Evolutionary conservation across 2,888 invertebrate genomes (phyloP).

Genomic region (Podotricha telesiphe): DNA sequence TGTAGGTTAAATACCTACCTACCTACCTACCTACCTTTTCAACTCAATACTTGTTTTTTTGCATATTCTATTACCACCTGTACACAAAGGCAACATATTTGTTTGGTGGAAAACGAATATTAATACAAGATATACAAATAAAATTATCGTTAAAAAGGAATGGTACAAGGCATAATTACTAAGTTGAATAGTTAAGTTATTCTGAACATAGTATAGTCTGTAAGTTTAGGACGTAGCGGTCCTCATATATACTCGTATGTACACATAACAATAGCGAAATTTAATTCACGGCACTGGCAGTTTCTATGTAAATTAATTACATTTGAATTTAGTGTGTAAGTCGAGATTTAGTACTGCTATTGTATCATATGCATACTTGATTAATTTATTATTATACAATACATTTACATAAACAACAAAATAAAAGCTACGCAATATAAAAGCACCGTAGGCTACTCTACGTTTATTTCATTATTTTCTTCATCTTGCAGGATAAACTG

Average conservation of each 20-base stretch:
- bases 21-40: too few relatives aligned
- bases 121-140: neutral
- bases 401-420: neutral
- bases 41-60: too few relatives aligned
- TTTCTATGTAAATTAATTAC: slow-evolving; percentile 30
- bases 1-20: too few relatives aligned
- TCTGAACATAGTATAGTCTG: slow-evolving; percentile 8
- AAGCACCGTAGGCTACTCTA: neutral
- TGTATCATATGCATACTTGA: slow-evolving; percentile 11
- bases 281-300: slow-evolving; percentile 17
- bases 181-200: slow-evolving; percentile 14
- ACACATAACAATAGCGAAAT: slow-evolving; percentile 24
- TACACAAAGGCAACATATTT: too few relatives aligned
- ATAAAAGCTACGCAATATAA: neutral
- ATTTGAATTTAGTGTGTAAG: slow-evolving; percentile 25
- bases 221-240: slow-evolving; percentile 13
- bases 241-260: neutral
- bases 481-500: neutral
- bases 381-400: slow-evolving; percentile 8
- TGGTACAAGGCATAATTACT: neutral
- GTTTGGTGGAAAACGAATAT: too few relatives aligned
- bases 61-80: too few relatives aligned
- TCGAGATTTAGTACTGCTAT: slow-evolving; percentile 24
- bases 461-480: slow-evolving; percentile 3
- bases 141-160: neutral